Conservation (phyloP, 2,113 vertebrate species). For the Malurus cyaneus region DNA sequence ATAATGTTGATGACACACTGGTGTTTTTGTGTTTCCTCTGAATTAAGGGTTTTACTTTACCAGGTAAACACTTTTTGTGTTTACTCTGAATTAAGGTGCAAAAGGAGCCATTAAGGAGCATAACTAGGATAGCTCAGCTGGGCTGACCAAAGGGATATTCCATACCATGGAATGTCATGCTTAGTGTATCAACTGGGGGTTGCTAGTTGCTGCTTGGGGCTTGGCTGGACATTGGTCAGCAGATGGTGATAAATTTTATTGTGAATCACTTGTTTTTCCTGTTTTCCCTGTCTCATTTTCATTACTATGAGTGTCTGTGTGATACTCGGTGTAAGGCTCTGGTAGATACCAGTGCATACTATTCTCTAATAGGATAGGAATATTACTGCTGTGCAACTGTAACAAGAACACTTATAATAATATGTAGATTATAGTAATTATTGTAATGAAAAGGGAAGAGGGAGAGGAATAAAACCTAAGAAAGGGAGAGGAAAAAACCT, state of each 20-base stretch:
- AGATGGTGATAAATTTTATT: background rate
- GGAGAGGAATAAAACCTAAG: background rate
- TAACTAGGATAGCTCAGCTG: background rate
- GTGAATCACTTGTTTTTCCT: background rate
- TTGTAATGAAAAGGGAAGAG: background rate
- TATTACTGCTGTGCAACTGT: background rate
- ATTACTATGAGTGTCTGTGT: rapidly evolving
- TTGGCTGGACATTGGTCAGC: background rate
- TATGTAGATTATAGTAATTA: background rate
- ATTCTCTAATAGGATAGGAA: background rate
- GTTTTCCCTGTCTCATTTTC: background rate
- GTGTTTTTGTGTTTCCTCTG: background rate
- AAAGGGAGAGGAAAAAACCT: background rate
- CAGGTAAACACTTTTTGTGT: no score
- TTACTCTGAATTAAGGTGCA: background rate
- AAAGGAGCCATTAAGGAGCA: background rate
- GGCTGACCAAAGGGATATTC: background rate
- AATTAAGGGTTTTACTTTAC: background rate
- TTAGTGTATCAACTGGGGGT: background rate
- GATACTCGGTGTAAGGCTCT: background rate
- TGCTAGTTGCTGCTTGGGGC: background rate
- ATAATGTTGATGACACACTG: background rate
- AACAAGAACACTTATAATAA: background rate
- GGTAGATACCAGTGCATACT: background rate
- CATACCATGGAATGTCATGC: background rate